These are phyloP conservation scores for Astatotilapia flaviijosephi DNA, from an alignment of 2,113 vertebrate species.

Conservation along the genomic window DNA sequence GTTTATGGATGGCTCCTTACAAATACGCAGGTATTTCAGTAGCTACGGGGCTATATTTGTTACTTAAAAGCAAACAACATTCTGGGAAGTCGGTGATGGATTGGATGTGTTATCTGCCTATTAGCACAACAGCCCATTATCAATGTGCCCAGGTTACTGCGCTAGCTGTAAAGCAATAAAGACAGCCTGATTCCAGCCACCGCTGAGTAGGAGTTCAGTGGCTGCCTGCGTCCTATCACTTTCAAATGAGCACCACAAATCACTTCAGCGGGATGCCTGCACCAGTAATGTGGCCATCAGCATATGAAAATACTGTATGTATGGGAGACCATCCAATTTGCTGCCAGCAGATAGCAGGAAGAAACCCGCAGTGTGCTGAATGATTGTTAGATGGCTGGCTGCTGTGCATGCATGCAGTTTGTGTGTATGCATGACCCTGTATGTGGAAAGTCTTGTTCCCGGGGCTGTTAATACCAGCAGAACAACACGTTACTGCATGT, in stretches of 20 bases:
- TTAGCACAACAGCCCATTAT: slow-evolving; percentile 72
- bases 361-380: slow-evolving; percentile 48
- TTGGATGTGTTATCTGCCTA: slow-evolving; percentile 70
- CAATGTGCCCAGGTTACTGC: slow-evolving; percentile 60
- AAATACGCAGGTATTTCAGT: slow-evolving; percentile 17
- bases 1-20: slow-evolving; percentile 38
- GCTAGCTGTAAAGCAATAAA: slow-evolving; percentile 65
- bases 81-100: slow-evolving; percentile 52
- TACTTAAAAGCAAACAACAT: slow-evolving; percentile 56
- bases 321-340: slow-evolving; percentile 65
- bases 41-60: slow-evolving; percentile 24
- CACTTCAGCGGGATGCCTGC: slow-evolving; percentile 63
- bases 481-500: slow-evolving; percentile 29
- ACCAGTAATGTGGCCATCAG: slow-evolving; percentile 62
- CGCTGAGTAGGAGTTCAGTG: slow-evolving; percentile 68
- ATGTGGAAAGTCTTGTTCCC: not conserved
- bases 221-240: slow-evolving; percentile 59
- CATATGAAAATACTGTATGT: slow-evolving; percentile 61
- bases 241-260: slow-evolving; percentile 74
- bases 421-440: not conserved
- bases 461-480: slow-evolving; percentile 17
- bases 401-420: slow-evolving; percentile 18
- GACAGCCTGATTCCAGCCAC: slow-evolving; percentile 54
- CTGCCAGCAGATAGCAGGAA: slow-evolving; percentile 48
- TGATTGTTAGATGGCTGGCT: slow-evolving; percentile 65